These are phyloP conservation scores for Caenorhabditis tropicalis DNA, from an alignment of 1,140 invertebrate genomes.

Conservation along the genomic window DNA sequence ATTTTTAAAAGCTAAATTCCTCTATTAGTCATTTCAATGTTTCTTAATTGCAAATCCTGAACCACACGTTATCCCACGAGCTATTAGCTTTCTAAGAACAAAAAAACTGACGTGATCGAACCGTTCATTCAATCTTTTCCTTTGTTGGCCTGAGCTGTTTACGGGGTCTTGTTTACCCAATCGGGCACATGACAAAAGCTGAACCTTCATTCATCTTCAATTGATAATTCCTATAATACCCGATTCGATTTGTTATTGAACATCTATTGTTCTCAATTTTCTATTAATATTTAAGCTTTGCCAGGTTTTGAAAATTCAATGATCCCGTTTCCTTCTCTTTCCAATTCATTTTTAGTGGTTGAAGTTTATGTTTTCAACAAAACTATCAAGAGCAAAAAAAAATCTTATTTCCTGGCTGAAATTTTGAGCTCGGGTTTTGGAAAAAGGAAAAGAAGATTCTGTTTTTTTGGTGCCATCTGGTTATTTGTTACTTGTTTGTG, in stretches of 20 bases:
- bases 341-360: too few species aligned
- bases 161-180: not conserved
- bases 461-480: not conserved
- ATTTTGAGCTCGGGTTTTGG: too few species aligned
- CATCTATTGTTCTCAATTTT: not conserved
- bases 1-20: too few species aligned
- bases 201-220: not conserved
- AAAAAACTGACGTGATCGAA: too few species aligned
- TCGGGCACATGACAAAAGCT: not conserved
- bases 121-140: not conserved
- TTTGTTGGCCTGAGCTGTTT: slow-evolving; percentile 17
- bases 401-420: not conserved
- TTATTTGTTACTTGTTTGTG: not conserved
- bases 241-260: not conserved
- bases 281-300: not conserved
- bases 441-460: not conserved
- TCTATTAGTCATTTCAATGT: too few species aligned
- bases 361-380: too few species aligned
- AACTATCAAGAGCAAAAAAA: too few species aligned
- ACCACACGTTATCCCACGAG: too few species aligned
- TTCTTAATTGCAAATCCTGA: too few species aligned
- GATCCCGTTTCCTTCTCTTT: not conserved
- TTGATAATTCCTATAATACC: not conserved
- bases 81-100: too few species aligned
- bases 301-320: not conserved